Evolutionary conservation across 2,888 invertebrate species (phyloP).

Genomic region (Netelia melanura): DNA sequence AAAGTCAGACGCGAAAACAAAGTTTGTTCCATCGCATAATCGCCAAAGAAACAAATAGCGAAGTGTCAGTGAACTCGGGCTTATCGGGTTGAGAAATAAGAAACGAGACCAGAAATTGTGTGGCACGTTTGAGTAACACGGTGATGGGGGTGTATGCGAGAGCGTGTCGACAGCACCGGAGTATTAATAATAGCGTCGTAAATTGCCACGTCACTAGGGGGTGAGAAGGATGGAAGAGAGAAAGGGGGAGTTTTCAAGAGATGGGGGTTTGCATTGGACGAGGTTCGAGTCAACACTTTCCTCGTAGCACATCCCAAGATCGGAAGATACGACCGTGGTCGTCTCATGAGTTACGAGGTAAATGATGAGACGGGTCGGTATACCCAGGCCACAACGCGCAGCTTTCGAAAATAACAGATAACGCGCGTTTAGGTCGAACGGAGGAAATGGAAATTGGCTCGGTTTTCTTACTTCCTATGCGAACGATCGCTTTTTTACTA

Average conservation of each 20-base stretch:
- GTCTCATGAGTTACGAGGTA: constrained; percentile 52
- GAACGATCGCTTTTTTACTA: not conserved
- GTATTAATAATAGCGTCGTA: constrained; percentile 61
- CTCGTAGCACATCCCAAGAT: constrained; percentile 33
- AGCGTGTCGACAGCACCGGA: constrained; percentile 48
- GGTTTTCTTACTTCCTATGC: not conserved
- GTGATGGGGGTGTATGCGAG: constrained; percentile 7
- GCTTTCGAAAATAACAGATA: constrained; percentile 36
- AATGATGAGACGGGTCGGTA: constrained; percentile 58
- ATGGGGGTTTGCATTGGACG: constrained; percentile 5
- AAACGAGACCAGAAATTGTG: constrained; percentile 26
- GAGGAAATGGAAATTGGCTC: not conserved
- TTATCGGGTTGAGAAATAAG: constrained; percentile 20
- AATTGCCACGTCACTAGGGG: constrained; percentile 48
- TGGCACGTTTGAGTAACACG: constrained; percentile 15
- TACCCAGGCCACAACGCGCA: constrained; percentile 8
- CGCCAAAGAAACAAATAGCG: not conserved
- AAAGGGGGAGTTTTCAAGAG: constrained; percentile 6
- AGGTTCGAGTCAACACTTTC: constrained; percentile 50
- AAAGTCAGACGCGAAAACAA: not conserved
- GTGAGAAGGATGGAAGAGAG: not conserved
- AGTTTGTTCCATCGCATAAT: not conserved
- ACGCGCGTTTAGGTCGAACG: not conserved
- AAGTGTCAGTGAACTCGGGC: not conserved
- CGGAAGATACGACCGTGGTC: constrained; percentile 50